These are phyloP conservation scores for Cloeon dipterum DNA, from an alignment of 2,888 invertebrate species.

Conservation along the genomic window DNA sequence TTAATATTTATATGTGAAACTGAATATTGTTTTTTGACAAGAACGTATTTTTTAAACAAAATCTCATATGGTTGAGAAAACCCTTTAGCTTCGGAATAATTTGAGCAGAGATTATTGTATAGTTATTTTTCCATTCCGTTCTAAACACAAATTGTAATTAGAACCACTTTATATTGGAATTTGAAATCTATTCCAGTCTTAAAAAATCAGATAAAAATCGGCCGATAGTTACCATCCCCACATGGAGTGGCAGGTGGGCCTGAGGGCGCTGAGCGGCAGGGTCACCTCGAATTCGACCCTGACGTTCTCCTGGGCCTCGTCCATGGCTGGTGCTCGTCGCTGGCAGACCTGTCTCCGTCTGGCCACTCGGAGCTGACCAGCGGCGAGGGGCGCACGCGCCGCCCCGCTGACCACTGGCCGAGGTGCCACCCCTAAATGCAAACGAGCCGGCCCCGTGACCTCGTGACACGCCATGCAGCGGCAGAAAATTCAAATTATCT, in stretches of 20 bases:
- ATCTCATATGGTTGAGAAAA: no score
- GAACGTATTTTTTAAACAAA: background rate
- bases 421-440: background rate
- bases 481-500: no score
- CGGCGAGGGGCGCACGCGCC: background rate
- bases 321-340: no score
- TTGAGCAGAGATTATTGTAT: no score
- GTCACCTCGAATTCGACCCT: conserved; percentile 1
- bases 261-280: background rate
- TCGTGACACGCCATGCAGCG: background rate
- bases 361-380: background rate
- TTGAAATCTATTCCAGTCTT: no score
- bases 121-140: no score
- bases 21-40: no score
- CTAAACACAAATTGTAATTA: no score
- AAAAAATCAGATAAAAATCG: no score
- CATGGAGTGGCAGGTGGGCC: background rate
- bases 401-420: background rate
- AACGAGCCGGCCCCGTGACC: background rate
- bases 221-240: background rate
- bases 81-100: no score
- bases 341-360: background rate
- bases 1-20: no score
- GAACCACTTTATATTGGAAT: no score
- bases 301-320: background rate